These are phyloP conservation scores for Cryptotis parvus DNA, from an alignment of 2,113 vertebrate species.

Conservation along the genomic window DNA sequence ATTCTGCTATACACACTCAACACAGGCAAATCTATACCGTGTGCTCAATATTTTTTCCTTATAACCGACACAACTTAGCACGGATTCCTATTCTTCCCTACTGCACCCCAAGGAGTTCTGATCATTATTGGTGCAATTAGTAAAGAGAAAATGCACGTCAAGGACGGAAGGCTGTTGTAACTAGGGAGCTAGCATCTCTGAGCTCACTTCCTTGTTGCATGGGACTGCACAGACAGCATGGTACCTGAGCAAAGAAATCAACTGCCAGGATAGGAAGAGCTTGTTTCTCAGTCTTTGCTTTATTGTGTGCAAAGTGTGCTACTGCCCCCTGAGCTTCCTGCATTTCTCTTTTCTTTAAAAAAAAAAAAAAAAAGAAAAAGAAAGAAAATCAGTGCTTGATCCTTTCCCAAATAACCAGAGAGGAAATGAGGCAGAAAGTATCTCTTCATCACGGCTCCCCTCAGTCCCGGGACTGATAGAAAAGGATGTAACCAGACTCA, in stretches of 20 bases:
- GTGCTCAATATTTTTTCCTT: slow-evolving; percentile 68
- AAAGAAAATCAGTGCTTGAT: slow-evolving; percentile 82
- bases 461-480: slow-evolving; percentile 93
- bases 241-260: slow-evolving; percentile 90
- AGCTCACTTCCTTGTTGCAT: slow-evolving; percentile 77
- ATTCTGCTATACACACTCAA: slow-evolving; percentile 56
- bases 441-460: slow-evolving; percentile 73
- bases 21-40: slow-evolving; percentile 57
- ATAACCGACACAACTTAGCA: slow-evolving; percentile 66
- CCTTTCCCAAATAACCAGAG: slow-evolving; percentile 82
- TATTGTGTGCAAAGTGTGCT: slow-evolving; percentile 88
- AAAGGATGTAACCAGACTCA: slow-evolving; percentile 93
- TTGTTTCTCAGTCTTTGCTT: slow-evolving; percentile 83
- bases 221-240: slow-evolving; percentile 82
- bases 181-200: slow-evolving; percentile 84
- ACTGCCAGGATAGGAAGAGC: slow-evolving; percentile 82
- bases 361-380: neutral
- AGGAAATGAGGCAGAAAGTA: slow-evolving; percentile 81
- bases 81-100: slow-evolving; percentile 73
- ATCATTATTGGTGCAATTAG: slow-evolving; percentile 58
- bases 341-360: slow-evolving; percentile 78
- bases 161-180: slow-evolving; percentile 80
- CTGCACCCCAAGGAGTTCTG: slow-evolving; percentile 78
- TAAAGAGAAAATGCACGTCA: slow-evolving; percentile 67
- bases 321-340: slow-evolving; percentile 85